Base-by-base conservation (phyloP, 1,140 invertebrate species). In the Marisa cornuarietis region DNA sequence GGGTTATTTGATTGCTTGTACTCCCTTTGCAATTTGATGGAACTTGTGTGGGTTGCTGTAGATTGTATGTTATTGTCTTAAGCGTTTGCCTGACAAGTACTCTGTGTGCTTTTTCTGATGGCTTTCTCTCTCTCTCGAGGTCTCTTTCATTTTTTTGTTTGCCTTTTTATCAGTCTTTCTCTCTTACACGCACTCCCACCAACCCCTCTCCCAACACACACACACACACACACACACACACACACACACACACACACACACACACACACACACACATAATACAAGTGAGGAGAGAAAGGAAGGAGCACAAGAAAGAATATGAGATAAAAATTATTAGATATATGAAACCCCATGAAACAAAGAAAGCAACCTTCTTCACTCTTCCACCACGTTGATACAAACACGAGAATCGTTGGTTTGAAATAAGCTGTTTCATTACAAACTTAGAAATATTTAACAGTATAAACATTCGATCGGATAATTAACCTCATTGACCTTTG, bases 371-470 rank as follows among this genome's bases (percentile, higher is more conserved):
- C 31, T 42, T 42, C 31, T 22, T 68, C n/a, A 26, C 31, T 26
- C 31, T 68, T 26, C 31, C 31, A 68, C 11, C 22, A 68, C 31
- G 0, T 11, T 22, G 11, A 22, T 13, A 26, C 11, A 26, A 22
- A 68, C n/a, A 26, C 3, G n/a, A 58, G 52, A 24, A 16, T 65
- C 51, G 49, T 71, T 61, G 31, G 52, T 62, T 71, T 24, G 62
- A 79, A 79, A 62, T 71, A 79, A 71, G 71, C 54, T 14, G 18
- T 79, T 79, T 79, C 71, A 71, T 79, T 71, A 79, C 68, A 79
- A 71, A 71, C 71, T 79, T 71, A 79, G 77, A 72, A 79, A 71
- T 71, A 51, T 62, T 79, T 68, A 79, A 65, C 77, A 72, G 68
- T 79, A 79, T 72, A 79, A 72, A 79, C 69, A 71, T 71, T 54